Percentiles rank a stretch among this genome's conserved stretches.
Evolutionary conservation across 2,113 vertebrate species (phyloP).

Genomic region (Rhizomys pruinosus): DNA sequence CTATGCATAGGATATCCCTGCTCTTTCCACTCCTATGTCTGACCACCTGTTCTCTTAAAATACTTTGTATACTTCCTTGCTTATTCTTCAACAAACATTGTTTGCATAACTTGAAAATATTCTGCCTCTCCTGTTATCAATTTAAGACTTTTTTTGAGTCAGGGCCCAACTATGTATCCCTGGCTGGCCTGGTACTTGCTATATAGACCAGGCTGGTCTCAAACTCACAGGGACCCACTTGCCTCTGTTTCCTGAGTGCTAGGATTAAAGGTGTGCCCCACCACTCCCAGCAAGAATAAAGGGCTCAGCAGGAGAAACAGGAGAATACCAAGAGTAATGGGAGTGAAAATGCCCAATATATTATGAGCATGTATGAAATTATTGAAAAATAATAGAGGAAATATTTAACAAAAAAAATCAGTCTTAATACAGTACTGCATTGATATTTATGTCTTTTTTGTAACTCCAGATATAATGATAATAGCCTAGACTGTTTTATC

Average conservation of each 20-base stretch:
- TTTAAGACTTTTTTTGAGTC: no score
- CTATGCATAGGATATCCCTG: background rate
- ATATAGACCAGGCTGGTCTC: no score
- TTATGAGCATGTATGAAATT: background rate
- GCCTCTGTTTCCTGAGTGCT: no score
- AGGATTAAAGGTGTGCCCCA: no score
- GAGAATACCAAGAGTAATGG: no score
- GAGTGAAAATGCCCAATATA: background rate
- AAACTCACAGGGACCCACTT: no score
- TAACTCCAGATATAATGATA: background rate
- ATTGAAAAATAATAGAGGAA: no score
- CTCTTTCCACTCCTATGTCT: background rate
- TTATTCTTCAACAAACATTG: no score
- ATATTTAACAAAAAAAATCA: background rate
- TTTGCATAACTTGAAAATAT: background rate
- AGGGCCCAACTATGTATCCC: no score
- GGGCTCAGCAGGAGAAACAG: background rate
- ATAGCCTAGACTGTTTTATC: background rate
- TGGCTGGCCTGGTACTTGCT: no score
- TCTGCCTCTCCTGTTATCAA: background rate
- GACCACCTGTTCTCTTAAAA: background rate
- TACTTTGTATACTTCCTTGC: background rate
- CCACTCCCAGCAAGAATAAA: background rate
- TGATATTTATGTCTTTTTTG: background rate
- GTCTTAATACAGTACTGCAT: background rate